Base-by-base conservation (phyloP, 2,797 vertebrate genomes). In the Scyliorhinus canicula region DNA sequence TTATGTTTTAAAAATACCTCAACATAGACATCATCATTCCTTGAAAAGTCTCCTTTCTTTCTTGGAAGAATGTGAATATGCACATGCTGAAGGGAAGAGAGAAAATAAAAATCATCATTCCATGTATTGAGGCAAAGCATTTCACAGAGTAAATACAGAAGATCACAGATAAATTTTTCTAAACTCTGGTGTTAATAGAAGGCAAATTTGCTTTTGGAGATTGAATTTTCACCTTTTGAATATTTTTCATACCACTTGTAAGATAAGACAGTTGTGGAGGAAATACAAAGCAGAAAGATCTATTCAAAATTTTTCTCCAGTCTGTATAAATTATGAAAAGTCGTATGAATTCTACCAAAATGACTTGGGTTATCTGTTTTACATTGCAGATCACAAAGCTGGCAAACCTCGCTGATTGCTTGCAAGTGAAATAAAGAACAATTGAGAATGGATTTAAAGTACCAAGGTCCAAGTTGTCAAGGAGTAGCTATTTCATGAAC, bases 11-110 rank as follows among this genome's bases (percentile, higher is more conserved):
- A 74, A 94, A 50, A 35, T 94, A 94, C 98, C 98, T 98, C 97
- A 65, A 97, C 95, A 0, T 98, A 98, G 96, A 98, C 60, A 95
- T 97, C 97, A 94, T 98, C 98, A 95, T 98, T 98, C 88, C 95
- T 96, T 95, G 97, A 96, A 95, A 98, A 98, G 97, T 99, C 98
- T 35, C 97, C 98, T 0, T 95, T 95, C 95, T 96, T 98, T 96
- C 98, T 97, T 35, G 98, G 98, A 95, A 99, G 97, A 85, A 98
- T 93, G 0, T 98, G 98, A 96, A 98, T 96, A 0, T 98, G 98
- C 90, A 98, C 97, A n/a, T 98, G 98, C 98, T 99, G 97, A 95
- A 97, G 97, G 96, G 0, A 60, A 52, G 96, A 95, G 95, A 96
- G 95, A 47, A 95, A 95, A 85, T 95, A 96, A 95, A 95, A 96